Evolutionary conservation across 2,113 vertebrate genomes (phyloP), one percentile per base, ranked within the genome.

Genomic region (Atherinomorus stipes): DNA sequence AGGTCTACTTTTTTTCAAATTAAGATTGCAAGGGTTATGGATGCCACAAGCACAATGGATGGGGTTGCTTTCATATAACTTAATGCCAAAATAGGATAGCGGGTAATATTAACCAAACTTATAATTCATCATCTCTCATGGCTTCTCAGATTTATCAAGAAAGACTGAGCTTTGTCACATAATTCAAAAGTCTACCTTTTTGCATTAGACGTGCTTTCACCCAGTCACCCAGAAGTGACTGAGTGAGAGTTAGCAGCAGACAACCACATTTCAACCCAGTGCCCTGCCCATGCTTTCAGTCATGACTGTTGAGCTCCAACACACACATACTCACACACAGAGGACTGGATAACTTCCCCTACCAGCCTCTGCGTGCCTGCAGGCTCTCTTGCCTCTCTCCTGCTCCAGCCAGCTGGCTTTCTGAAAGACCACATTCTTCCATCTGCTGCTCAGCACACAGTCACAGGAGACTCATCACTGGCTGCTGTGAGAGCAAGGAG

Each of bases 351-450:
- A 47, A 5, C 31, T 59, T 9, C 16, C 25, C 68, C 53, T 9
- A 51, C 7, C 40, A 75, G 69, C 72, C 65, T 54, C 2, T 66
- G 51, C 45, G 64, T 26, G 76, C 57, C 68, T 34, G 4, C 56
- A 53, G 64, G 64, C 63, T 77, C 65, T 78, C 74, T 49, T 65
- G 76, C 49, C 64, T n/a, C 52, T 78, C 71, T 72, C 74, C 11
- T 40, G 56, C 18, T 49, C 7, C 72, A 75, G 79, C 64, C 79
- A 88, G 81, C 83, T 88, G 83, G 79, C 81, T 73, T 69, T 80
- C 56, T 85, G 50, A 85, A 85, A 85, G 86, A 86, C 68, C 84
- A 79, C 81, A 81, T 86, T 85, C 84, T 83, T 85, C 78, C 85
- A 77, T 80, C 81, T 65, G 76, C 72, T 74, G 68, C 64, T 66